phyloP scores from a whole-genome alignment of 2,797 vertebrate genomes.

The Hoplostethus mediterraneus region DNA sequence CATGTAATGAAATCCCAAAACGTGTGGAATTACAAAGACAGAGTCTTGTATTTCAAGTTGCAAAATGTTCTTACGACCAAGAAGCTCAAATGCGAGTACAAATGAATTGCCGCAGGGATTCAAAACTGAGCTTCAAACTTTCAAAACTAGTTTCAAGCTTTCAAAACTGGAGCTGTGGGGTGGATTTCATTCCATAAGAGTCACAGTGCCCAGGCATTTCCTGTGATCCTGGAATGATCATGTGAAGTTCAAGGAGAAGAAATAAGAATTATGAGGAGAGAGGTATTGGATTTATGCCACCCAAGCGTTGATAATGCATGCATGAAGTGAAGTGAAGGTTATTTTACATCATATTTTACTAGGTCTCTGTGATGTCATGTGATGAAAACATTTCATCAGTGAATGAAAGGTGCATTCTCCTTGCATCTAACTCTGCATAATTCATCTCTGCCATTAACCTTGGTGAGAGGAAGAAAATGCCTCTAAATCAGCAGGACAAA shows the following conservation, averaged over 20 bases:
- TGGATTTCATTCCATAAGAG: background rate
- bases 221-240: conserved; percentile 17
- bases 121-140: too few relatives aligned
- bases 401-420: background rate
- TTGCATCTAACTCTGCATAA: background rate
- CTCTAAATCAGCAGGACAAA: too few relatives aligned
- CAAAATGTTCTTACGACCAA: too few relatives aligned
- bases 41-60: too few relatives aligned
- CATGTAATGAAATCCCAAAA: too few relatives aligned
- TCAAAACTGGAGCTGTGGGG: too few relatives aligned
- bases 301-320: background rate
- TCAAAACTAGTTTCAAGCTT: too few relatives aligned
- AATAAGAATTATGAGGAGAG: conserved; percentile 1
- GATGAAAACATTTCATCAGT: background rate
- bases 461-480: too few relatives aligned
- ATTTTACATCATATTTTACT: background rate
- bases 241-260: background rate
- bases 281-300: conserved; percentile 3
- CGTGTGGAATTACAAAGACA: too few relatives aligned
- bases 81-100: too few relatives aligned
- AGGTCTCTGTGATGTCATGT: background rate
- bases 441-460: too few relatives aligned
- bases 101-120: too few relatives aligned
- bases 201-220: background rate
- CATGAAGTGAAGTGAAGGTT: background rate